Percentiles rank a stretch among this genome's conserved stretches.
Conservation (phyloP, 1,140 invertebrate genomes). For the Papilio machaon region DNA sequence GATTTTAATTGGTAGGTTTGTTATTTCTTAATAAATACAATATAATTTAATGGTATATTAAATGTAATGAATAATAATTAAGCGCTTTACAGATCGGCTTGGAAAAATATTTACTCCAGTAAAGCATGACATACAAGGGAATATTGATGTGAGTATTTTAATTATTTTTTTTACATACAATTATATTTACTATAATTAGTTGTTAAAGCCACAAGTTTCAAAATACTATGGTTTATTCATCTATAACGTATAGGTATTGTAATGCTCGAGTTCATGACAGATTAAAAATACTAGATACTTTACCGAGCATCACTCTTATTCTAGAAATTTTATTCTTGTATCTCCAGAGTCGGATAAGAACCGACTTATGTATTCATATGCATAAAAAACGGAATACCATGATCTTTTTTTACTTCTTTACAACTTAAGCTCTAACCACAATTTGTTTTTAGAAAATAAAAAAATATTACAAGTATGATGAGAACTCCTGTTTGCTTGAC, state of each 20-base stretch:
- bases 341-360: no score
- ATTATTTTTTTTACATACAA: conserved; percentile 26
- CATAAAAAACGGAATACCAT: no score
- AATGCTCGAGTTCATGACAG: no score
- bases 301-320: no score
- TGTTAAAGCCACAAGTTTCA: background rate
- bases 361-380: no score
- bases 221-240: no score
- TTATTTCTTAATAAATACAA: conserved; percentile 29
- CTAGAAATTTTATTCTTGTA: no score
- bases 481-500: conserved; percentile 85
- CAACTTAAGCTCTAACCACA: background rate
- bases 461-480: conserved; percentile 82
- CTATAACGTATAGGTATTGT: no score
- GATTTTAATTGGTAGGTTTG: conserved; percentile 83
- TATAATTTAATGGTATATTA: conserved; percentile 27
- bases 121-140: conserved; percentile 88
- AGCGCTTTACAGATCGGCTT: conserved; percentile 84
- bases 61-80: conserved; percentile 40
- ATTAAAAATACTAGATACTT: no score
- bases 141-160: conserved; percentile 85
- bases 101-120: conserved; percentile 88
- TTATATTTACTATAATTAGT: background rate
- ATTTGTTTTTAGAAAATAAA: conserved; percentile 84
- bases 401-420: no score